Conservation (phyloP, 2,113 vertebrate species). For the Eulacestoma nigropectus region DNA sequence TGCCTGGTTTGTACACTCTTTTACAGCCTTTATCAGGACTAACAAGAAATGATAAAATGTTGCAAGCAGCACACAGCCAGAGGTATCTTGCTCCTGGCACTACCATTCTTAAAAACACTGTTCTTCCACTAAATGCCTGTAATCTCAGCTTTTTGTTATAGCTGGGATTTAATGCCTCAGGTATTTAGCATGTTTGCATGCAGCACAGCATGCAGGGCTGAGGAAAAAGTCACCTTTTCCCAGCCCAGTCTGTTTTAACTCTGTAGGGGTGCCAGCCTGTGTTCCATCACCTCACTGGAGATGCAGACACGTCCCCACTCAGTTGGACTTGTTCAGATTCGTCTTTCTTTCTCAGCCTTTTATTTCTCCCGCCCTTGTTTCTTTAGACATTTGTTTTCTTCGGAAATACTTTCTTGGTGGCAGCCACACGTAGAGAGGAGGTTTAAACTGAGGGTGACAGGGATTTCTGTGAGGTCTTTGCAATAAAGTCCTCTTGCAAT, state of each 20-base stretch:
- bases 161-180: neutral
- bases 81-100: neutral
- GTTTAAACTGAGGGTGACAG: neutral
- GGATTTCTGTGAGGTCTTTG: neutral
- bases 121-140: neutral
- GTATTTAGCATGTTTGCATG: neutral
- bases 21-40: conserved; percentile 1
- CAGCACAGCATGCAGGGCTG: neutral
- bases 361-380: neutral
- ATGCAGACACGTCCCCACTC: neutral
- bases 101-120: neutral
- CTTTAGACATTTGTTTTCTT: neutral
- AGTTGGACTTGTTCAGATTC: neutral
- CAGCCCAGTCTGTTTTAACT: neutral
- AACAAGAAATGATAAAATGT: neutral
- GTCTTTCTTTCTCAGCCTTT: neutral
- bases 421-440: neutral
- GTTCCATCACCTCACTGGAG: neutral
- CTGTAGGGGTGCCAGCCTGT: neutral
- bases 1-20: neutral
- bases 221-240: neutral
- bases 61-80: neutral
- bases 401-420: neutral
- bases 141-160: neutral
- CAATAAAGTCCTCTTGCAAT: neutral